Evolutionary conservation across 2,113 vertebrate species (phyloP).

Genomic region (Platichthys flesus): DNA sequence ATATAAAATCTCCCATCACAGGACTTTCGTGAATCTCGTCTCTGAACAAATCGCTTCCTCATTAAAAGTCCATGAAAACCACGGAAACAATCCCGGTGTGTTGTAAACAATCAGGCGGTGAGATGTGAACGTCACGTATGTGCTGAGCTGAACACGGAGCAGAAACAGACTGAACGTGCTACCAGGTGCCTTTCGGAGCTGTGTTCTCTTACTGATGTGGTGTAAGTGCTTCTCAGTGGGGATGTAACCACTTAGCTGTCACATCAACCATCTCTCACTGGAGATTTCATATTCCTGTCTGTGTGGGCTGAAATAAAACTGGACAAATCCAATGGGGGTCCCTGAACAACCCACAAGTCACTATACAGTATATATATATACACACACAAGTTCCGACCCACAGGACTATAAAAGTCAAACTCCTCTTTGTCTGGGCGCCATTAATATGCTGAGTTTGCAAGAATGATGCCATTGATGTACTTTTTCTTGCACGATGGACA

Average conservation of each 20-base stretch:
- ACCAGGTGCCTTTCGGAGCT: background rate
- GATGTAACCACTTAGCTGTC: background rate
- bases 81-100: background rate
- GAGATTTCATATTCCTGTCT: background rate
- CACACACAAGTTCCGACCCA: too few relatives aligned
- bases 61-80: background rate
- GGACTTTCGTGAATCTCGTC: background rate
- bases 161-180: background rate
- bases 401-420: too few relatives aligned
- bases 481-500: too few relatives aligned
- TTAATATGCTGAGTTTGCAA: too few relatives aligned
- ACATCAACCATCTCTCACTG: background rate
- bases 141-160: background rate
- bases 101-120: background rate
- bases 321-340: background rate
- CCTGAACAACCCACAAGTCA: too few relatives aligned
- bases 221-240: background rate
- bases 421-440: too few relatives aligned
- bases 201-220: background rate
- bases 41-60: background rate
- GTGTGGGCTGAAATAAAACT: conserved; percentile 4
- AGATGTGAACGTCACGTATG: background rate
- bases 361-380: too few relatives aligned
- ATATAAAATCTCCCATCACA: too few relatives aligned
- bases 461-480: too few relatives aligned